Evolutionary conservation across 2,113 vertebrate genomes (phyloP).

Genomic region (Prolemur simus): DNA sequence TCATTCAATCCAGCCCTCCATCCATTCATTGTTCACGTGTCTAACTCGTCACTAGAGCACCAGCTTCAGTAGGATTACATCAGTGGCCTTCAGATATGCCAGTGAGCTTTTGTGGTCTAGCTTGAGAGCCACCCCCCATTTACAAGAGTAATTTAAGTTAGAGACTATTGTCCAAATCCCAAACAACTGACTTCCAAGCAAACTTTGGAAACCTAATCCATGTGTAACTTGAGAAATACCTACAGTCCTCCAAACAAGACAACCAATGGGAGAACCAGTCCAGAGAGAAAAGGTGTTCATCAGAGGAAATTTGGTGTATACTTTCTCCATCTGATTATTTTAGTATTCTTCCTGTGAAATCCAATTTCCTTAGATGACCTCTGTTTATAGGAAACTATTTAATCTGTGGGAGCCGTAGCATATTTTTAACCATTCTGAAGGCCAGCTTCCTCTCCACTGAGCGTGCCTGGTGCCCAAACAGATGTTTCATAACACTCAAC

Average conservation of each 20-base stretch:
- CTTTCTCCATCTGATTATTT: slow-evolving; percentile 65
- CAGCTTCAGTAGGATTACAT: background rate
- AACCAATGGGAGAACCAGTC: slow-evolving; percentile 11
- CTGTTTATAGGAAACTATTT: slow-evolving; percentile 73
- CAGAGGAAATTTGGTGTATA: slow-evolving; percentile 42
- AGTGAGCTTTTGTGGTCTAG: slow-evolving; percentile 24
- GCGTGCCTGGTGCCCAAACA: slow-evolving; percentile 67
- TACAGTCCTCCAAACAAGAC: slow-evolving; percentile 39
- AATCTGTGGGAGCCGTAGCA: slow-evolving; percentile 61
- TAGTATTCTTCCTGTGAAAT: slow-evolving; percentile 62
- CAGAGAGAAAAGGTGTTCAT: slow-evolving; percentile 51
- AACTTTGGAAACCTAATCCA: slow-evolving; percentile 30
- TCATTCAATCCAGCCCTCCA: background rate
- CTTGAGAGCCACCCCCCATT: slow-evolving; percentile 16
- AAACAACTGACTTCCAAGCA: slow-evolving; percentile 59
- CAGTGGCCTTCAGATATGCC: slow-evolving; percentile 2
- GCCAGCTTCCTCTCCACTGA: slow-evolving; percentile 57
- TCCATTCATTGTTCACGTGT: background rate
- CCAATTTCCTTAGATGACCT: slow-evolving; percentile 72
- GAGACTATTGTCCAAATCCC: slow-evolving; percentile 14
- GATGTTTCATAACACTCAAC: slow-evolving; percentile 70
- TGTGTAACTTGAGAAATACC: slow-evolving; percentile 56
- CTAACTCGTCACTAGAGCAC: background rate
- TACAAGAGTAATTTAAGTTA: slow-evolving; percentile 45
- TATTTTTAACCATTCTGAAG: slow-evolving; percentile 64